Conservation (phyloP, 2,888 invertebrate genomes). For the Caradrina kadenii region DNA sequence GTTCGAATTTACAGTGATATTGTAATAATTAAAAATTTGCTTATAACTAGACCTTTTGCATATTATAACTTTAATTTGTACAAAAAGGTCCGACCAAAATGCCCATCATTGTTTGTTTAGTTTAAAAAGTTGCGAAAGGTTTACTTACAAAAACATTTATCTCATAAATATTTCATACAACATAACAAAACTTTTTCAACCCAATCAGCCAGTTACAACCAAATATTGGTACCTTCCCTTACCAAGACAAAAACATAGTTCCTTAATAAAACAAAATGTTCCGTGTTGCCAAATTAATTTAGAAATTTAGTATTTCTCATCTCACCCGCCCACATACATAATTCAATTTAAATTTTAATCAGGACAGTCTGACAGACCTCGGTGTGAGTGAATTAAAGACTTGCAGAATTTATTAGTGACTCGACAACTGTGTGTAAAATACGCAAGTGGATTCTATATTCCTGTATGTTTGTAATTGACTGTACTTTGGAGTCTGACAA, state of each 20-base stretch:
- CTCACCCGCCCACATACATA: conserved; percentile 52
- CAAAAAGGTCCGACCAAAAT: too few species aligned
- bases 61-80: too few species aligned
- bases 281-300: conserved; percentile 54
- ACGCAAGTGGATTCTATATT: background rate
- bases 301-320: conserved; percentile 56
- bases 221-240: background rate
- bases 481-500: background rate
- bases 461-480: conserved; percentile 9
- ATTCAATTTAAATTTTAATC: conserved; percentile 69
- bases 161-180: background rate
- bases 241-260: conserved; percentile 32
- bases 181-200: conserved; percentile 8
- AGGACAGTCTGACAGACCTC: conserved; percentile 55
- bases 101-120: too few species aligned
- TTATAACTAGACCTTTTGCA: too few species aligned
- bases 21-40: too few species aligned
- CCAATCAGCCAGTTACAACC: background rate
- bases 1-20: too few species aligned
- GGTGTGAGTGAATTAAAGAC: conserved; percentile 57
- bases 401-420: conserved; percentile 60
- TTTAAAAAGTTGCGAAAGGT: too few species aligned
- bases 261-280: conserved; percentile 46
- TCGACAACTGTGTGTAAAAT: conserved; percentile 33
- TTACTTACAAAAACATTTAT: too few species aligned